Evolutionary conservation across 1,140 invertebrate species (phyloP), one percentile per base, ranked within the genome.

Genomic region (Halictus rubicundus): DNA sequence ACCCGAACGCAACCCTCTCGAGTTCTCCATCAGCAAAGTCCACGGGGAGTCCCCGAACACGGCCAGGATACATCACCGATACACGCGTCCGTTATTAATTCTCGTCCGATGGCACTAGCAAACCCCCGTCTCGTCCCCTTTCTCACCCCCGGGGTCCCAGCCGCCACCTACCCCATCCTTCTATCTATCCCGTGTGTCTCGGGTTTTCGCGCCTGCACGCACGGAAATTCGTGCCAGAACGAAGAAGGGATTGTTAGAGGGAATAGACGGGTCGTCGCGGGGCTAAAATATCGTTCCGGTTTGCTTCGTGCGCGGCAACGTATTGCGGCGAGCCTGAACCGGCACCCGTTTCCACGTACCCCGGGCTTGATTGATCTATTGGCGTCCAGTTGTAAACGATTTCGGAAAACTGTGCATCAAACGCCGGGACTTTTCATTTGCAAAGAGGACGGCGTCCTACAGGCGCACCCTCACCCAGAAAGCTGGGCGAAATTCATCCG

Each of bases 61-160:
- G 52, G 23, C 63, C 39, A 72, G 80, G 76, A 84, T 80, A 85
- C 77, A 82, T 82, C 81, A 73, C 81, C 86, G 80, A 85, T 89
- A 80, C 75, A 84, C 80, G 65, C 81, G 80, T 71, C 83, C 65
- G 82, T 89, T 90, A 89, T 89, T 89, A 89, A 90, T 90, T 88
- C 88, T 80, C 83, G 64, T 87, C 66, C 74, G 52, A 78, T 70
- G 64, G 77, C 54, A 69, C 39, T 52, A 42, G 25, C 63, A 66
- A 14, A 12, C 32, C 32, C 16, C 49, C 49, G n/a, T 19, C 19
- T 21, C 16, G 21, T 16, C 16, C 49, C 49, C 49, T 16, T 16
- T 16, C 19, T 14, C 19, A 19, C 49, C 49, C 14, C 19, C 49
- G 16, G 0, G 5, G 4, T 14, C 49, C 49, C 49, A 16, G 4